Evolutionary conservation across 2,888 invertebrate species (phyloP).

Genomic region (Beris morrisii): DNA sequence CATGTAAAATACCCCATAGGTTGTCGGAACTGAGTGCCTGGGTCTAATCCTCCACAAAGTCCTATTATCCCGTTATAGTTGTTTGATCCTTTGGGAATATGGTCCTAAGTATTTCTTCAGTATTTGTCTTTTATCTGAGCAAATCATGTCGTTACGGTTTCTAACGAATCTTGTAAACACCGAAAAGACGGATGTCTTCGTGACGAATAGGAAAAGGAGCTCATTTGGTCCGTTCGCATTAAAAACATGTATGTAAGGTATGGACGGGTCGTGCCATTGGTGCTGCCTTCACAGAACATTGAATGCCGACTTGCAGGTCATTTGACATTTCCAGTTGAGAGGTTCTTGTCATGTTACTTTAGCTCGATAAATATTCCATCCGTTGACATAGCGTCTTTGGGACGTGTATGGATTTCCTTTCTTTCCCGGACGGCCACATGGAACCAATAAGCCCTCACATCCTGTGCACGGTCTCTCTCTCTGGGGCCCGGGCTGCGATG

Average conservation of each 20-base stretch:
- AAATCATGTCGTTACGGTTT: slow-evolving; percentile 29
- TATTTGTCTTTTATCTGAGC: slow-evolving; percentile 31
- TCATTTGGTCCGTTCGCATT: slow-evolving; percentile 14
- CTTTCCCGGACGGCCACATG: slow-evolving; percentile 1
- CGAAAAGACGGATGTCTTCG: slow-evolving; percentile 20
- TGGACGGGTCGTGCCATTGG: slow-evolving; percentile 10
- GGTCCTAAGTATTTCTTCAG: slow-evolving; percentile 6
- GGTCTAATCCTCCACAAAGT: slow-evolving; percentile 14
- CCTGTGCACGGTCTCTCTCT: slow-evolving; percentile 20
- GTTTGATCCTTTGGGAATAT: slow-evolving; percentile 29
- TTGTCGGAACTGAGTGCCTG: not conserved
- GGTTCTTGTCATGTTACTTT: slow-evolving; percentile 31
- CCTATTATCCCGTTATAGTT: slow-evolving; percentile 16
- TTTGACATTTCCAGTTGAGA: slow-evolving; percentile 33
- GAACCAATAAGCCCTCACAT: slow-evolving; percentile 30
- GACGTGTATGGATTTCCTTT: slow-evolving; percentile 29
- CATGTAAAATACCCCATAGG: too few relatives aligned
- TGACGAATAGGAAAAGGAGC: slow-evolving; percentile 1
- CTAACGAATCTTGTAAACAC: slow-evolving; percentile 22
- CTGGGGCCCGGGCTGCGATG: slow-evolving; percentile 8
- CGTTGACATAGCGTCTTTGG: slow-evolving; percentile 23
- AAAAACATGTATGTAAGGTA: slow-evolving; percentile 12
- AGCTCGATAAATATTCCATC: slow-evolving; percentile 18
- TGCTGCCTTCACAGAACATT: slow-evolving; percentile 13
- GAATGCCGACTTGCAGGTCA: slow-evolving; percentile 25